phyloP scores from a whole-genome alignment of 2,888 invertebrate species.

The Pristionchus fissidentatus region DNA sequence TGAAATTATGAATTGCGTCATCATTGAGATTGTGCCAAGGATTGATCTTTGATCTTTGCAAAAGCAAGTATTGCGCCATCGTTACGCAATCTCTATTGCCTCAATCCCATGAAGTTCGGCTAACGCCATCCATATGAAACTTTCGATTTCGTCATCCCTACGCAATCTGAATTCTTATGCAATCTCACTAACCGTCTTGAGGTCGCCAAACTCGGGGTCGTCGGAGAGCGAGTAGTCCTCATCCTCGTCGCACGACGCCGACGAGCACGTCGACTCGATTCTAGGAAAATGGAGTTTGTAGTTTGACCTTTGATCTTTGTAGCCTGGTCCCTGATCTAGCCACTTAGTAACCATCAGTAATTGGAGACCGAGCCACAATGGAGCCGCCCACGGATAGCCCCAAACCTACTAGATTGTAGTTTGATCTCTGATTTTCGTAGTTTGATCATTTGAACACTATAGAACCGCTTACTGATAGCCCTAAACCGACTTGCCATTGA shows the following conservation, averaged over 20 bases:
- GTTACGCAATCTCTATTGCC: neutral
- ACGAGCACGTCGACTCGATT: neutral
- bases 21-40: too few relatives aligned
- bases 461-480: too few relatives aligned
- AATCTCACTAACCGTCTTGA: neutral
- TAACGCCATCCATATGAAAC: neutral
- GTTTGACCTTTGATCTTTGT: slow-evolving; percentile 4
- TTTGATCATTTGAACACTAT: too few relatives aligned
- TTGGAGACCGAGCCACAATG: neutral
- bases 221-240: neutral
- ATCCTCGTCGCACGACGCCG: neutral
- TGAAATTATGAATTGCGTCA: neutral
- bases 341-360: neutral
- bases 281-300: too few relatives aligned
- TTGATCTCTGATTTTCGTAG: neutral
- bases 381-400: neutral
- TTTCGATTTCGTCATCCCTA: too few relatives aligned
- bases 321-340: neutral
- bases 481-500: too few relatives aligned
- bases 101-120: neutral
- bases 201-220: slow-evolving; percentile 28
- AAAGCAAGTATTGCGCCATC: neutral
- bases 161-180: neutral
- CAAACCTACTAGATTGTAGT: neutral
- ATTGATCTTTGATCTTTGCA: neutral